A percentile compares a stretch with the other conserved stretches of the same genome.
phyloP scores from a whole-genome alignment of 1,140 invertebrate species.

The Caenorhabditis inopinata region DNA sequence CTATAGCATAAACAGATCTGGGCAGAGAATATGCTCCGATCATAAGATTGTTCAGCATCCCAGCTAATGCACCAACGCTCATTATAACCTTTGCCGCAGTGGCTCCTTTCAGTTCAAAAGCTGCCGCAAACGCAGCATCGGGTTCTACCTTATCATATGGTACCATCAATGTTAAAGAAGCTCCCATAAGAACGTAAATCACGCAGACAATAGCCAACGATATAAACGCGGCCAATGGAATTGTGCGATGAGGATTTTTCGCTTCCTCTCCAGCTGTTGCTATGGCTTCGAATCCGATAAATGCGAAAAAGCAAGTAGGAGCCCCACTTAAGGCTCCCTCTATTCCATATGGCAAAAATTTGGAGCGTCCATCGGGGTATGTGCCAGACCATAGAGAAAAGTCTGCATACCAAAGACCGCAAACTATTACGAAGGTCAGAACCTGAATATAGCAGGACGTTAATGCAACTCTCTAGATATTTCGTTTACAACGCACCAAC shows the following conservation, averaged over 20 bases:
- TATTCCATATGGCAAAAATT: constrained; percentile 81
- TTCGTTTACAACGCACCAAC: neutral
- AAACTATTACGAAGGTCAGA: constrained; percentile 77
- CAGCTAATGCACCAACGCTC: constrained; percentile 81
- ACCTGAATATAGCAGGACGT: constrained; percentile 62
- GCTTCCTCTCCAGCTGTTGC: constrained; percentile 74
- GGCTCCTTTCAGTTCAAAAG: constrained; percentile 72
- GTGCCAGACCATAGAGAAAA: constrained; percentile 69
- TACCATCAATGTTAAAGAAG: constrained; percentile 80
- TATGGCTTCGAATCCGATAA: constrained; percentile 84
- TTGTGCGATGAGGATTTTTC: constrained; percentile 75
- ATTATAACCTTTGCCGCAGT: constrained; percentile 84
- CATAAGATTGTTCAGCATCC: constrained; percentile 77
- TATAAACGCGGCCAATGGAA: constrained; percentile 78
- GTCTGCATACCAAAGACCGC: constrained; percentile 73
- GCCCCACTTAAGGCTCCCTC: constrained; percentile 76
- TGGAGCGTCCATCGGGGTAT: constrained; percentile 69
- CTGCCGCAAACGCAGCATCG: constrained; percentile 80
- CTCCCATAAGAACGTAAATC: constrained; percentile 79
- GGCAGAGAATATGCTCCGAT: constrained; percentile 87
- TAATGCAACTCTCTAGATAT: neutral
- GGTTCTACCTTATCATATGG: constrained; percentile 73
- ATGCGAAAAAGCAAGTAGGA: constrained; percentile 86
- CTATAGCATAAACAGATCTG: constrained; percentile 84
- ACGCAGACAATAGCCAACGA: constrained; percentile 79